Base-by-base conservation (phyloP, 2,888 invertebrate genomes). In the Ophion slaviceki region DNA sequence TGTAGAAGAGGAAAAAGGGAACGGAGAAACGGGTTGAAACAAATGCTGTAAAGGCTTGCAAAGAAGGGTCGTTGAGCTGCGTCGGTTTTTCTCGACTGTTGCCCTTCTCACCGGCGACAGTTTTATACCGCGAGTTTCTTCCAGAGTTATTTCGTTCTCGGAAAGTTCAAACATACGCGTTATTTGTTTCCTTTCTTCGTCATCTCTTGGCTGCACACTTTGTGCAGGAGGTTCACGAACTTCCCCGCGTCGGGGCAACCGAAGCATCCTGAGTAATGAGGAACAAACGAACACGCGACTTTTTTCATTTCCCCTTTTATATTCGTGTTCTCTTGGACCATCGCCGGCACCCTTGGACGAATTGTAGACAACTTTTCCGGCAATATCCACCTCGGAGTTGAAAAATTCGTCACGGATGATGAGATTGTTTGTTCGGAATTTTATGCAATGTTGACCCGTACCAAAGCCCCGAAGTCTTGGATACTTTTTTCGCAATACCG, bases 21-120 rank as follows among this genome's bases (percentile, higher is more conserved):
- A 80, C 62, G 76, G 36, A 62, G 81, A 77, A 85, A 75, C 81
- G 87, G 82, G 84, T 87, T 89, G 89, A 90, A 89, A 89, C 88
- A 90, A 90, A 89, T 89, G 89, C 88, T 88, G 89, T 91, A 90
- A 91, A 91, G 88, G 87, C 85, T 72, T 14, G 89, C 89, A 91
- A 91, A 91, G 89, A 91, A 89, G 87, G 85, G 71, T 88, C 87
- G 86, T 87, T 88, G 88, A 68, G 84, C 83, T 86, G 40, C 24
- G 74, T n/a, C 40, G 28, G 66, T 47, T 47, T 78, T 28, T 47
- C 68, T 57, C 14, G 53, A 53, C 53, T 53, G 57, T 72, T 77
- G 36, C 76, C 68, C 77, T 64, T 77, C 57, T 77, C 67, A 66
- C 67, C 71, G 79, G 80, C 84, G 87, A 90, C 88, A 89, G 89